phyloP scores from a whole-genome alignment of 2,113 vertebrate genomes.

The Prionailurus bengalensis region DNA sequence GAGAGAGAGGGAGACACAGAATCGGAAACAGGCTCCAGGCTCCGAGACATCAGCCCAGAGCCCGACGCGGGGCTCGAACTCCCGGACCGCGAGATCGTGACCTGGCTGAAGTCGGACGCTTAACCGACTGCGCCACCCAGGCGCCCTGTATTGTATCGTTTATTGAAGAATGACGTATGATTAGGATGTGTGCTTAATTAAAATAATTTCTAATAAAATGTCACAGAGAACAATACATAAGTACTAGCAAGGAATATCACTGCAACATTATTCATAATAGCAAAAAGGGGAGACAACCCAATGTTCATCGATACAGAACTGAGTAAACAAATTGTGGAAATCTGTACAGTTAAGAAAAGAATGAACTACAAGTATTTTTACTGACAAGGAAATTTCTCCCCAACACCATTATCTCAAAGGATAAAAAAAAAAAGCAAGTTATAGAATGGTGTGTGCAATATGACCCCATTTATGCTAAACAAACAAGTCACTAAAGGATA shows the following conservation, averaged over 20 bases:
- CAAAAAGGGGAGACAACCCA: background rate
- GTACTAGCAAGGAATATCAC: background rate
- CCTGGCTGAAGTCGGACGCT: too few relatives aligned
- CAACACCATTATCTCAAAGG: background rate
- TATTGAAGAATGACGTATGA: background rate
- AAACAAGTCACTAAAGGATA: conserved; percentile 30
- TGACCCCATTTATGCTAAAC: conserved; percentile 13
- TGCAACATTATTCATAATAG: background rate
- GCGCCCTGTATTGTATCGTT: background rate
- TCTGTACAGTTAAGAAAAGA: background rate
- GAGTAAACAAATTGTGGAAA: background rate
- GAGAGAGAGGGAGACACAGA: too few relatives aligned
- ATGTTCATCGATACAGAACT: background rate
- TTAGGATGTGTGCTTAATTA: conserved; percentile 17
- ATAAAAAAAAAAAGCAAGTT: background rate
- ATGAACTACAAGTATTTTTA: background rate
- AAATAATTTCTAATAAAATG: conserved; percentile 43
- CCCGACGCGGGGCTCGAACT: too few relatives aligned
- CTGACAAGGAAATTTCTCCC: conserved; percentile 1
- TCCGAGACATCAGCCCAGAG: too few relatives aligned
- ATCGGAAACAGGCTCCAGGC: too few relatives aligned
- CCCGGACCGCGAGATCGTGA: too few relatives aligned
- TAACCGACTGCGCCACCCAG: too few relatives aligned
- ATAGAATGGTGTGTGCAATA: background rate
- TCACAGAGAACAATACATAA: background rate